Evolutionary conservation across 2,888 invertebrate species (phyloP), one percentile per base, ranked within the genome.

Genomic region (Liopterus haemorrhoidalis): DNA sequence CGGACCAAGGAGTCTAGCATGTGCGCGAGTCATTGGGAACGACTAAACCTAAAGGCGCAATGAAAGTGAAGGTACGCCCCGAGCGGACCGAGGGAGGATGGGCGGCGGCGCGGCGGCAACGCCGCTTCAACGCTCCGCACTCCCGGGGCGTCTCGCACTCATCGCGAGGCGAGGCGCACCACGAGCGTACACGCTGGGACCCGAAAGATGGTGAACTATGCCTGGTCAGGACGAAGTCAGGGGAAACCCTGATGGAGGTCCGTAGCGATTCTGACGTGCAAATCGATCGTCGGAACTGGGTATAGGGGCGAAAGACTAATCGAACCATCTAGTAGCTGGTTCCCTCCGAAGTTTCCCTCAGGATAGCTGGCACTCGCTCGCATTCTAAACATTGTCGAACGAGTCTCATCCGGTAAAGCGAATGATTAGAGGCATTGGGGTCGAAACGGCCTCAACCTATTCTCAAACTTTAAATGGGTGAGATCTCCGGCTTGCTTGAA

Each of bases 301-400:
- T 68, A 76, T 72, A 73, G 77, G 75, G 79, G 74, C 73, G 73
- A 74, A 75, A 75, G 74, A 73, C 74, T 75, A 80, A 81, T 81
- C 78, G 77, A 80, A 80, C 79, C 78, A 78, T 81, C 79, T 81
- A 78, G 77, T 79, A 80, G 79, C 79, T 81, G 79, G 80, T 80
- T 79, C 77, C 79, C 72, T 74, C 78, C 75, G 79, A 81, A 81
- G 78, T 80, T 79, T 80, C 78, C 76, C 79, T 79, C 79, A 79
- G 78, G 78, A 79, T 78, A 79, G 77, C 77, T 74, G 76, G 73
- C 69, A 69, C 69, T 69, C 67, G 62, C 41, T 49, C 48, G 48
- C 42, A 53, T 49, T 50, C 52, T 60, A 57, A 57, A 56, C 48
- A 30, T 14, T 20, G 5, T 14, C 53, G 50, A 56, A 38, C 60